phyloP scores from a whole-genome alignment of 1,140 invertebrate genomes.

The Rhopalosiphum padi region DNA sequence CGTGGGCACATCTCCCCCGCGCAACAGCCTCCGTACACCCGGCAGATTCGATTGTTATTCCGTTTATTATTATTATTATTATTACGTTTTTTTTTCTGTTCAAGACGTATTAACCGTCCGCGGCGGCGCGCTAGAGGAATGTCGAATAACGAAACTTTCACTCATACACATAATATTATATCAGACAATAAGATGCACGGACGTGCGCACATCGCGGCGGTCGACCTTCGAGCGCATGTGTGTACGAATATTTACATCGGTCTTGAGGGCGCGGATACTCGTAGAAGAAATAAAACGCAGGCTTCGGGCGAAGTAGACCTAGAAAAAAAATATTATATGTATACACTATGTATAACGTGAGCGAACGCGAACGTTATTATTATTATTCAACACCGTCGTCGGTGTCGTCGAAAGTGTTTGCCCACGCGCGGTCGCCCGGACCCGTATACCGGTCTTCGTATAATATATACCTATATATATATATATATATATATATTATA shows the following conservation, averaged over 20 bases:
- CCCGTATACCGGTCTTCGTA: background rate
- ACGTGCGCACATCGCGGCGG: background rate
- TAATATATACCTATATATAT: background rate
- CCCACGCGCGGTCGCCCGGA: conserved; percentile 5
- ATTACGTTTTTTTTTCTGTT: background rate
- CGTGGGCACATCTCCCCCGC: background rate
- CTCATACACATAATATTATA: conserved; percentile 9
- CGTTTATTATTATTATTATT: background rate
- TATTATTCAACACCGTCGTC: background rate
- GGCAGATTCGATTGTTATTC: conserved; percentile 1
- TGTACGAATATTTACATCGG: conserved; percentile 22
- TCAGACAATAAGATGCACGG: conserved; percentile 46
- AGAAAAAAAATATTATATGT: conserved; percentile 16
- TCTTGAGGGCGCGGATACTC: conserved; percentile 33
- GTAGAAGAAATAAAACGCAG: background rate
- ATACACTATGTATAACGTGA: background rate
- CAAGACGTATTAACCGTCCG: background rate
- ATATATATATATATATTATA: background rate
- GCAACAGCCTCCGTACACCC: background rate
- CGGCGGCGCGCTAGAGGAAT: conserved; percentile 21
- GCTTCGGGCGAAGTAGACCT: background rate
- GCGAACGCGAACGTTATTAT: background rate
- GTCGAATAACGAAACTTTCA: conserved; percentile 48
- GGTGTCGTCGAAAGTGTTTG: conserved; percentile 24
- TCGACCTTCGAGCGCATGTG: conserved; percentile 20